Conservation (phyloP, 2,888 invertebrate species). For the Isotomurus palustris region DNA sequence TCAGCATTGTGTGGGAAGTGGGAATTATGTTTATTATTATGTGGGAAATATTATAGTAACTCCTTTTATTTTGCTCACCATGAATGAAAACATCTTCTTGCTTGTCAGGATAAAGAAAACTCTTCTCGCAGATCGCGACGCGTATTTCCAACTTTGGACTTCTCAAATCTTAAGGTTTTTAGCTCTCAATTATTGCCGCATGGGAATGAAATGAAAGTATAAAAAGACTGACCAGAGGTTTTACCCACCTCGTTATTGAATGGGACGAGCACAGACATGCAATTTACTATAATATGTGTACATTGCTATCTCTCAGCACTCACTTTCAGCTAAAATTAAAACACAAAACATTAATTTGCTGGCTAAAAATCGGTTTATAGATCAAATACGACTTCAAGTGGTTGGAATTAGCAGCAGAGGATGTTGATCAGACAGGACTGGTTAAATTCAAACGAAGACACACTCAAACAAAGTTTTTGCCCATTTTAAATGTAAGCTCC, state of each 20-base stretch:
- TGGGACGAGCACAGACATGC: no score
- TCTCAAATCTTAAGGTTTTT: neutral
- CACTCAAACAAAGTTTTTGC: slow-evolving; percentile 39
- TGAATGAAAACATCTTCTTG: no score
- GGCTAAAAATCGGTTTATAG: slow-evolving; percentile 18
- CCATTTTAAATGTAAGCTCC: slow-evolving; percentile 43
- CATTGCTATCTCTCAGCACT: no score
- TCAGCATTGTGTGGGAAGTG: neutral
- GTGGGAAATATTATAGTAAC: neutral
- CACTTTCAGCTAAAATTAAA: neutral
- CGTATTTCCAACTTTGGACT: neutral
- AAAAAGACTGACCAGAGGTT: no score
- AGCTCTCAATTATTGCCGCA: no score
- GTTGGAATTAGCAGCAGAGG: slow-evolving; percentile 28
- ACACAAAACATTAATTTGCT: neutral
- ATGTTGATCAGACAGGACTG: slow-evolving; percentile 19
- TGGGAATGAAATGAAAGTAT: no score
- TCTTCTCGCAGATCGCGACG: neutral
- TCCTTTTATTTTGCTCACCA: no score
- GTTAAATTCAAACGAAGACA: slow-evolving; percentile 4
- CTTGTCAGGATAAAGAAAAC: neutral
- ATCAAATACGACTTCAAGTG: slow-evolving; percentile 46
- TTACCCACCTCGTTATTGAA: no score
- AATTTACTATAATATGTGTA: neutral
- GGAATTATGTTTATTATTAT: neutral